A percentile compares a stretch with the other conserved stretches of the same genome.
These are phyloP conservation scores for Glaucopsyche alexis DNA, from an alignment of 2,888 invertebrate species.

Conservation along the genomic window DNA sequence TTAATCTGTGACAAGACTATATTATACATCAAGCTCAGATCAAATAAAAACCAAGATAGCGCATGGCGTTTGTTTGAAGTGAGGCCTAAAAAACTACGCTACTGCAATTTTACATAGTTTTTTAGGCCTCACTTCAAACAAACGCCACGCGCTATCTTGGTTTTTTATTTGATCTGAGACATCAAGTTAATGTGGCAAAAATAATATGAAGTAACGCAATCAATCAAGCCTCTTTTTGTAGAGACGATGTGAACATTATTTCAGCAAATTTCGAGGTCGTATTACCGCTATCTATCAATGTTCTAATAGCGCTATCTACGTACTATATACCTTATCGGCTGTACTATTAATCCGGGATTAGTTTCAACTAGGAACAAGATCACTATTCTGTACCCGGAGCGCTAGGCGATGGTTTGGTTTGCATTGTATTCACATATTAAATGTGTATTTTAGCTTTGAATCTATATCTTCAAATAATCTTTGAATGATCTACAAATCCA, in stretches of 20 bases:
- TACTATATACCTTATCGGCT: slow-evolving; percentile 4
- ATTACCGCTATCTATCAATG: slow-evolving; percentile 2
- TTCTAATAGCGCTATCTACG: neutral
- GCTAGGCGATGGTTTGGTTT: neutral
- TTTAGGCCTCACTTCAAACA: too few relatives aligned
- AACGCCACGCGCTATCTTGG: too few relatives aligned
- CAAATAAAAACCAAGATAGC: too few relatives aligned
- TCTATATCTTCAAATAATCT: too few relatives aligned
- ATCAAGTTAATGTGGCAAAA: slow-evolving; percentile 11
- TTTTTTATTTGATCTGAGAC: too few relatives aligned
- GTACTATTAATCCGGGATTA: slow-evolving; percentile 1
- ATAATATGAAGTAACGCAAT: neutral
- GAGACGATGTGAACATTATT: slow-evolving; percentile 1
- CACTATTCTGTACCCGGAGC: neutral
- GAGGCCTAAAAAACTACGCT: too few relatives aligned
- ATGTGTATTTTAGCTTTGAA: too few relatives aligned
- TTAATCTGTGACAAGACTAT: neutral
- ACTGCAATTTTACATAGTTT: too few relatives aligned
- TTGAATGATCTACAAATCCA: too few relatives aligned
- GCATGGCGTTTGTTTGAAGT: too few relatives aligned
- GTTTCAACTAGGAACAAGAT: slow-evolving; percentile 2
- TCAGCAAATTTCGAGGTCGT: slow-evolving; percentile 5
- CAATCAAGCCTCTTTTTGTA: slow-evolving; percentile 3
- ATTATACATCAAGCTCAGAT: too few relatives aligned
- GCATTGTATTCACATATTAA: neutral